Evolutionary conservation across 2,113 vertebrate species (phyloP).

Genomic region (Thryonomys swinderianus): DNA sequence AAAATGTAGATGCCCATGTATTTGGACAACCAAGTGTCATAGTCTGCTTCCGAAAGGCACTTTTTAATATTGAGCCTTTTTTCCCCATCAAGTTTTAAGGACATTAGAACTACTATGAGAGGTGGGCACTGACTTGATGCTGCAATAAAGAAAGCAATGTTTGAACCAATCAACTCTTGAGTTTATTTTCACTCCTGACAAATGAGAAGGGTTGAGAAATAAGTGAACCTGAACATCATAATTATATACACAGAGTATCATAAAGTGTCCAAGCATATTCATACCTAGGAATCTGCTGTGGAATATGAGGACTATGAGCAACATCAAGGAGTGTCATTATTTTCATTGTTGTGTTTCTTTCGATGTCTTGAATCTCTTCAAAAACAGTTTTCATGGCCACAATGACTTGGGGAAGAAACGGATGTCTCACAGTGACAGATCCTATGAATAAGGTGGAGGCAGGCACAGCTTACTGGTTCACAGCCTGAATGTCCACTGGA

Average conservation of each 20-base stretch:
- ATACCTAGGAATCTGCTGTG: background rate
- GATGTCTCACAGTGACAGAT: background rate
- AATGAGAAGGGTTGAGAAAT: conserved; percentile 36
- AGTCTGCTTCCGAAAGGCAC: background rate
- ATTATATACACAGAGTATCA: background rate
- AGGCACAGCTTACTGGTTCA: background rate
- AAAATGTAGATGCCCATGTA: background rate
- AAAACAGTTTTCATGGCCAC: background rate
- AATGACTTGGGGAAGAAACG: background rate
- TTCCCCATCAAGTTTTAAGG: background rate
- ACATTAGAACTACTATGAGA: conserved; percentile 48
- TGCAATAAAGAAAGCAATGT: background rate
- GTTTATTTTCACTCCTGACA: conserved; percentile 45
- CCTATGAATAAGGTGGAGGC: background rate
- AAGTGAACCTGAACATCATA: background rate
- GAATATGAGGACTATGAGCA: background rate
- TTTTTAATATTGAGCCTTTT: background rate
- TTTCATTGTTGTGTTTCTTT: background rate
- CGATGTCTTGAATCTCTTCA: background rate
- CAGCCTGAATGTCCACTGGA: background rate
- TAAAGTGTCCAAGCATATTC: background rate
- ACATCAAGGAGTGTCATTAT: background rate
- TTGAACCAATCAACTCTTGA: conserved; percentile 25
- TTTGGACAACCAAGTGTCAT: background rate
- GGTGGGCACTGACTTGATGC: background rate